Conservation (phyloP, 2,888 invertebrate genomes). For the Drosophila hamatofila region DNA sequence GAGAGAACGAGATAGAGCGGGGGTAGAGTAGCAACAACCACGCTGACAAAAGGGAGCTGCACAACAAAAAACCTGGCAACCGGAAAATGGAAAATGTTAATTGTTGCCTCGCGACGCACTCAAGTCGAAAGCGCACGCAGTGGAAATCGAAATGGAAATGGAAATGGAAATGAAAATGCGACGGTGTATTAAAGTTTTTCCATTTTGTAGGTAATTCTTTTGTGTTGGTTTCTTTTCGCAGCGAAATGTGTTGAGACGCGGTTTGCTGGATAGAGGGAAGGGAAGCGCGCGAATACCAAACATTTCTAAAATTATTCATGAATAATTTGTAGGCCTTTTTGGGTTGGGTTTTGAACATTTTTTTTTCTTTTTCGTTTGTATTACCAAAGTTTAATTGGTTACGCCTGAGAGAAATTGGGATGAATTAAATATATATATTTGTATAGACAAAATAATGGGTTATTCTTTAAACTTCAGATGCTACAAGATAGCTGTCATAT, state of each 20-base stretch:
- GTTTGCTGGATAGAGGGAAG: constrained; percentile 18
- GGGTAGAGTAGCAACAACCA: constrained; percentile 11
- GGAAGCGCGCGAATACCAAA: constrained; percentile 27
- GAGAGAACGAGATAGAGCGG: not conserved
- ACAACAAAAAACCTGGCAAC: constrained; percentile 61
- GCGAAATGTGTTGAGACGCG: constrained; percentile 57
- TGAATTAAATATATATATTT: constrained; percentile 22
- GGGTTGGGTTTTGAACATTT: constrained; percentile 32
- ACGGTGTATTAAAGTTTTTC: constrained; percentile 52
- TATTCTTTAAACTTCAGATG: constrained; percentile 10
- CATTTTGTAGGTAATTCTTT: constrained; percentile 58
- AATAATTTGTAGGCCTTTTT: constrained; percentile 61
- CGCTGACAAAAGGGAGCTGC: constrained; percentile 20
- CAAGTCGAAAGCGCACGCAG: constrained; percentile 72
- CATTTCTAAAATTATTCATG: constrained; percentile 69
- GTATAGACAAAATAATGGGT: constrained; percentile 23
- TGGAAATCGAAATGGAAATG: constrained; percentile 64
- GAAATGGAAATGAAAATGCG: constrained; percentile 48
- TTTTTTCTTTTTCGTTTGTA: constrained; percentile 37
- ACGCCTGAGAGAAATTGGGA: constrained; percentile 61
- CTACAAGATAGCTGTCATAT: constrained; percentile 2
- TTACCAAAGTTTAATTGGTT: constrained; percentile 73
- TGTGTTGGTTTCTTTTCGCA: constrained; percentile 37
- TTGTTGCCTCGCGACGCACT: constrained; percentile 73
- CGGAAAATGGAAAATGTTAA: constrained; percentile 82